A percentile compares a stretch with the other conserved stretches of the same genome.
Conservation (phyloP, 2,113 vertebrate genomes). For the Lasiurus borealis region DNA sequence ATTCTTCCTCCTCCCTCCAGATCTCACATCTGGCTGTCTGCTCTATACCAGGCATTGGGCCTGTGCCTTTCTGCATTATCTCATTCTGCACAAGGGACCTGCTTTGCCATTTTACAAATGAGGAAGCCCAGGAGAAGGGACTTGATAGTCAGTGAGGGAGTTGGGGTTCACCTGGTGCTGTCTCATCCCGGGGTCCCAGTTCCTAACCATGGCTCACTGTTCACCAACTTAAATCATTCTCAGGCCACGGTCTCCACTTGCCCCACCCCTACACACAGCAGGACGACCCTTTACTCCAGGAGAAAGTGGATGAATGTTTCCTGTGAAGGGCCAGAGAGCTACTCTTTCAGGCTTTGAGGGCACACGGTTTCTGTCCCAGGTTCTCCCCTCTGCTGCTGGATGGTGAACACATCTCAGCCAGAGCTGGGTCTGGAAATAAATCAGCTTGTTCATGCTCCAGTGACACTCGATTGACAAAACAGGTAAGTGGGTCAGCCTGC, state of each 20-base stretch:
- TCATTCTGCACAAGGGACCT: background rate
- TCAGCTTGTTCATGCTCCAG: accelerated
- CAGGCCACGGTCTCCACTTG: background rate
- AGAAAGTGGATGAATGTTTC: background rate
- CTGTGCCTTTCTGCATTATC: background rate
- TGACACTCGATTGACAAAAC: background rate
- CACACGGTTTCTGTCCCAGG: background rate
- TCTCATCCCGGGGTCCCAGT: background rate
- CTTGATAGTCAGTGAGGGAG: background rate
- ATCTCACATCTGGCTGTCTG: background rate
- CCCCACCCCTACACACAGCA: background rate
- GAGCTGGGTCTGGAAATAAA: background rate
- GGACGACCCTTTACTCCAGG: background rate
- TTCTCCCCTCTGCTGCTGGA: accelerated
- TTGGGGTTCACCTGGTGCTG: background rate
- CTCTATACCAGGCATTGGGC: background rate
- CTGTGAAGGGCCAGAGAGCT: background rate
- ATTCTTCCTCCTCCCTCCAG: background rate
- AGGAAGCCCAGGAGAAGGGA: background rate
- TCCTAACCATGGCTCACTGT: background rate
- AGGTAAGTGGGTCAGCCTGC: background rate
- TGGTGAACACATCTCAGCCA: background rate
- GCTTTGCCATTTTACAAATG: background rate
- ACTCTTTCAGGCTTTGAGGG: background rate
- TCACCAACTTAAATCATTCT: background rate